These are phyloP conservation scores for Drosophila pseudoananassae DNA, from an alignment of 1,140 invertebrate genomes.

Conservation along the genomic window DNA sequence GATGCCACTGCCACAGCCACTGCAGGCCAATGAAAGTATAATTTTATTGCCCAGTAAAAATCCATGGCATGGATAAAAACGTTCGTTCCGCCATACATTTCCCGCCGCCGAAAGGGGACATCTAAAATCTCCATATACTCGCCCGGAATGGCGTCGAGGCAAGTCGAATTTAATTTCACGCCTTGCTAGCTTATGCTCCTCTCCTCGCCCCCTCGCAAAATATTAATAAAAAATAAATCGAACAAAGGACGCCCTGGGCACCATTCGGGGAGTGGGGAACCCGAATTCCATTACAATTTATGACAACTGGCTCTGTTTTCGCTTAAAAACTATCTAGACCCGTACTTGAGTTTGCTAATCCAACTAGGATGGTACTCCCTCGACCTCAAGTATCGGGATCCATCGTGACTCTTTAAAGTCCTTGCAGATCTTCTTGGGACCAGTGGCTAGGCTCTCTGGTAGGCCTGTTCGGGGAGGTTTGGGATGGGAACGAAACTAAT, in stretches of 20 bases:
- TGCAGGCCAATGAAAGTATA: conserved; percentile 77
- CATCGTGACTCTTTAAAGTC: no score
- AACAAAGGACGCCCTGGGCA: conserved; percentile 19
- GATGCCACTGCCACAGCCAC: not conserved
- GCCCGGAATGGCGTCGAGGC: conserved; percentile 59
- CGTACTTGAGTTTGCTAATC: no score
- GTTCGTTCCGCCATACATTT: conserved; percentile 65
- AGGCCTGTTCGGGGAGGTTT: conserved; percentile 12
- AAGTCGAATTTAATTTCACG: conserved; percentile 83
- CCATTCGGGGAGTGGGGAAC: no score
- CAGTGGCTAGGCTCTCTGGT: not conserved
- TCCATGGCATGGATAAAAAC: conserved; percentile 66
- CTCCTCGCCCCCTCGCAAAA: conserved; percentile 11
- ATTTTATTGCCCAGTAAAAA: conserved; percentile 77
- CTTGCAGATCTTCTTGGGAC: not conserved
- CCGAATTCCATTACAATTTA: not conserved
- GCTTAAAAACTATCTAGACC: no score
- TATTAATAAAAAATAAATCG: conserved; percentile 49
- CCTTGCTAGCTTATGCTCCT: conserved; percentile 52
- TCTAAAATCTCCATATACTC: conserved; percentile 53
- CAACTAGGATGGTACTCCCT: no score
- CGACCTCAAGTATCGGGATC: no score
- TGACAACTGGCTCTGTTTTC: not conserved
- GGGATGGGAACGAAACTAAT: conserved; percentile 59
- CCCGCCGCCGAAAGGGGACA: conserved; percentile 38